Evolutionary conservation across 2,113 vertebrate genomes (phyloP).

Genomic region (Siniperca chuatsi): DNA sequence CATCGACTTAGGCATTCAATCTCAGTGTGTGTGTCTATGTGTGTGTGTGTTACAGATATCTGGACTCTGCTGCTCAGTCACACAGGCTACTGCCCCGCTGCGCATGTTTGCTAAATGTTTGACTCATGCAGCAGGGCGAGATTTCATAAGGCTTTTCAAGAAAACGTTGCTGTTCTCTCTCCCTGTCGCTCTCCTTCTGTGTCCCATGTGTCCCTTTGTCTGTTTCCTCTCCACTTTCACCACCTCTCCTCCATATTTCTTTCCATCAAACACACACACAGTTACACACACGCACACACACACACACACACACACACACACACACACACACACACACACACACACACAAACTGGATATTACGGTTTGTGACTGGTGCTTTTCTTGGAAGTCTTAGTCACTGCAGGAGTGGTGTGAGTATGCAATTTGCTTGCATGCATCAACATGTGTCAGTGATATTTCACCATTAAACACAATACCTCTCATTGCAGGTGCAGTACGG

Average conservation of each 20-base stretch:
- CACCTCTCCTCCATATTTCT: not conserved
- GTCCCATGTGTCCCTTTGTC: not conserved
- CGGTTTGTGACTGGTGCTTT: slow-evolving; percentile 2
- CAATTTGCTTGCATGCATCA: slow-evolving; percentile 6
- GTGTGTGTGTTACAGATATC: slow-evolving; percentile 45
- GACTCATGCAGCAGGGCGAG: slow-evolving; percentile 20
- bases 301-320: slow-evolving; percentile 6
- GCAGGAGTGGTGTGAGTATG: not conserved
- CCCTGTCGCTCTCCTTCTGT: not conserved
- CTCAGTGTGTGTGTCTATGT: slow-evolving; percentile 29
- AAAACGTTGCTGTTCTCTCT: not conserved
- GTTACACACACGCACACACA: not conserved
- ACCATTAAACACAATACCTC: not conserved
- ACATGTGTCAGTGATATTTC: not conserved
- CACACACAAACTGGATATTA: slow-evolving; percentile 11
- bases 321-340: not conserved
- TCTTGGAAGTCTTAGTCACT: slow-evolving; percentile 46
- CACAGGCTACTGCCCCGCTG: slow-evolving; percentile 27
- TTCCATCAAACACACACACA: not conserved
- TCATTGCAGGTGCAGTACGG: not conserved
- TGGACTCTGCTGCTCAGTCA: slow-evolving; percentile 34
- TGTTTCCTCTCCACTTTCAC: not conserved
- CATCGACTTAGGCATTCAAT: slow-evolving; percentile 40
- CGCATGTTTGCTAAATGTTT: slow-evolving; percentile 60
- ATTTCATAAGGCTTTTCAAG: slow-evolving; percentile 5